Evolutionary conservation across 2,888 invertebrate genomes (phyloP).

Genomic region (Sarcophaga carnaria): DNA sequence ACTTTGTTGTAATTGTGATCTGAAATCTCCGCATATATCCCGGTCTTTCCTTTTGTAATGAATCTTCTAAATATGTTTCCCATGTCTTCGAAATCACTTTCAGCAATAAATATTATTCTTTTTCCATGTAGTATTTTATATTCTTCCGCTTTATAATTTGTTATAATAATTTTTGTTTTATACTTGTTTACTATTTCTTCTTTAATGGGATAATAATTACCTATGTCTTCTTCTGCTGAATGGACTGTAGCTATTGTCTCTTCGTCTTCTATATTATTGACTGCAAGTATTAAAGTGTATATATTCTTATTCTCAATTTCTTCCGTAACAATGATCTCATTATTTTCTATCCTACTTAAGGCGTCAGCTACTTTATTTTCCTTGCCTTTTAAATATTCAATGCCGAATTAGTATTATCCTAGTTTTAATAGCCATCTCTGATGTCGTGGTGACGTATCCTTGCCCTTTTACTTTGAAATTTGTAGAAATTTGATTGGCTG

Average conservation of each 20-base stretch:
- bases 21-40: conserved; percentile 61
- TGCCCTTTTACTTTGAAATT: conserved; percentile 43
- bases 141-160: conserved; percentile 33
- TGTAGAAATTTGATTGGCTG: conserved; percentile 40
- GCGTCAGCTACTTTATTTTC: conserved; percentile 3
- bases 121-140: conserved; percentile 47
- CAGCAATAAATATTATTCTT: conserved; percentile 60
- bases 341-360: conserved; percentile 29
- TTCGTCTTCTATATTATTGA: conserved; percentile 28
- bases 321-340: not conserved
- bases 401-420: not conserved
- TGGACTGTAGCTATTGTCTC: conserved; percentile 35
- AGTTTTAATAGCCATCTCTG: conserved; percentile 35
- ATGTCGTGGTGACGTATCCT: conserved; percentile 37
- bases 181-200: conserved; percentile 49
- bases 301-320: conserved; percentile 17
- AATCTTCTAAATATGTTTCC: conserved; percentile 60
- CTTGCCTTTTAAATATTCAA: conserved; percentile 20
- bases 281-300: not conserved
- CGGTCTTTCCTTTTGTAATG: conserved; percentile 65
- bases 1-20: conserved; percentile 59
- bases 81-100: conserved; percentile 52
- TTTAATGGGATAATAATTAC: conserved; percentile 26
- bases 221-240: conserved; percentile 17
- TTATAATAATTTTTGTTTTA: conserved; percentile 11